Percentiles rank a stretch among this genome's conserved stretches.
Conservation (phyloP, 2,797 vertebrate species). For the Lithobates pipiens region DNA sequence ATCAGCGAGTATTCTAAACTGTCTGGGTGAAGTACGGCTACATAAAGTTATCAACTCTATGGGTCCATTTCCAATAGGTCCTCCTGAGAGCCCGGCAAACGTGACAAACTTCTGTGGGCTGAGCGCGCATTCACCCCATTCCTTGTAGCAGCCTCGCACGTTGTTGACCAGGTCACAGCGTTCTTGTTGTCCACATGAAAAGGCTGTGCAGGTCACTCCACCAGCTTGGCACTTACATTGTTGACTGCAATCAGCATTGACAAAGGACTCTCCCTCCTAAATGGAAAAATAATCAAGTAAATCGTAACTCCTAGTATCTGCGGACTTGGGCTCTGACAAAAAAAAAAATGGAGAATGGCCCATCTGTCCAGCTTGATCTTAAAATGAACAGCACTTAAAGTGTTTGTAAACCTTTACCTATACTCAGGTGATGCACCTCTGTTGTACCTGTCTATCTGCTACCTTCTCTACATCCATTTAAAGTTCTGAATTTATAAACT, state of each 20-base stretch:
- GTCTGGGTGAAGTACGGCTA: conserved; percentile 55
- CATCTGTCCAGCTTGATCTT: too few species aligned
- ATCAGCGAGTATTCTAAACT: conserved; percentile 80
- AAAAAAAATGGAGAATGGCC: too few species aligned
- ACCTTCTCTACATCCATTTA: too few species aligned
- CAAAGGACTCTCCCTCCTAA: conserved; percentile 71
- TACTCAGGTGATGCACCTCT: too few species aligned
- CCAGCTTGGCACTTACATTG: conserved; percentile 74
- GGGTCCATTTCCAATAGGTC: conserved; percentile 64
- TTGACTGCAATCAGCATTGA: conserved; percentile 69
- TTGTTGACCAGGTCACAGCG: conserved; percentile 69
- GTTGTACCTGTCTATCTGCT: too few species aligned
- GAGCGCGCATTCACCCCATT: conserved; percentile 69
- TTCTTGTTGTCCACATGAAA: conserved; percentile 65
- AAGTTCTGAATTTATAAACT: too few species aligned
- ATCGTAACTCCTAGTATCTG: too few species aligned
- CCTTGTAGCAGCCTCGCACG: conserved; percentile 70
- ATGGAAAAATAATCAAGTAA: neutral
- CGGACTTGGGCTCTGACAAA: too few species aligned
- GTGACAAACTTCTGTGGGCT: conserved; percentile 68
- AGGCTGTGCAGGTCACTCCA: conserved; percentile 68
- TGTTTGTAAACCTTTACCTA: too few species aligned
- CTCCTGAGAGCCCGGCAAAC: conserved; percentile 76
- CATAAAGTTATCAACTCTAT: conserved; percentile 77
- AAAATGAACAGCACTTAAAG: too few species aligned